Evolutionary conservation across 2,888 invertebrate genomes (phyloP).

Genomic region (Eilema sororculum): DNA sequence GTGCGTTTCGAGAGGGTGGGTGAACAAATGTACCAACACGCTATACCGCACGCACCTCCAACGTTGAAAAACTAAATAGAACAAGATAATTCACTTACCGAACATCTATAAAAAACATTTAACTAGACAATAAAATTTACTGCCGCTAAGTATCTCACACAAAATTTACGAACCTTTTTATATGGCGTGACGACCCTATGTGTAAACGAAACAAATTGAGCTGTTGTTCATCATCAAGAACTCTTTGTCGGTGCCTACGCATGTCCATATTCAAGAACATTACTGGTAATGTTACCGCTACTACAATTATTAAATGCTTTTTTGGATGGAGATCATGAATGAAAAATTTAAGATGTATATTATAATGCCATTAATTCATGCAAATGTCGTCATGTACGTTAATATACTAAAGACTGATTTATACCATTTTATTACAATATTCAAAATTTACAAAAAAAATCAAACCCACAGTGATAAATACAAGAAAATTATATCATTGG

Average conservation of each 20-base stretch:
- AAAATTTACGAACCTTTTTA: slow-evolving; percentile 30
- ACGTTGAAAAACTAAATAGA: neutral
- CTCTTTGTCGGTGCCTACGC: slow-evolving; percentile 61
- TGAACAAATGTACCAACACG: neutral
- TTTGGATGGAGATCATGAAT: slow-evolving; percentile 32
- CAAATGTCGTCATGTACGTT: slow-evolving; percentile 1
- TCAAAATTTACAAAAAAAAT: too few relatives aligned
- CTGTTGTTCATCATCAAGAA: slow-evolving; percentile 62
- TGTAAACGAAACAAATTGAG: slow-evolving; percentile 68
- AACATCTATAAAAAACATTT: neutral
- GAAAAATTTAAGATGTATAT: slow-evolving; percentile 8
- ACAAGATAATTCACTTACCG: neutral
- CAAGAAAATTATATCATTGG: too few relatives aligned
- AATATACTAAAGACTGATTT: too few relatives aligned
- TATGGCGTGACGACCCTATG: slow-evolving; percentile 57
- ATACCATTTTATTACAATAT: too few relatives aligned
- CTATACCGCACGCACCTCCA: too few relatives aligned
- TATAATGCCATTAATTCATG: neutral
- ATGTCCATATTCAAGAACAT: slow-evolving; percentile 42
- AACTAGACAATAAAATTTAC: slow-evolving; percentile 8
- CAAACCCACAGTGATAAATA: too few relatives aligned
- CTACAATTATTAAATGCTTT: slow-evolving; percentile 45
- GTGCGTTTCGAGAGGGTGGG: neutral
- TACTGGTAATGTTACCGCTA: slow-evolving; percentile 48
- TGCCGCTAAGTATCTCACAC: slow-evolving; percentile 18